Base-by-base conservation (phyloP, 2,888 invertebrate genomes). In the Aphodius granarius region DNA sequence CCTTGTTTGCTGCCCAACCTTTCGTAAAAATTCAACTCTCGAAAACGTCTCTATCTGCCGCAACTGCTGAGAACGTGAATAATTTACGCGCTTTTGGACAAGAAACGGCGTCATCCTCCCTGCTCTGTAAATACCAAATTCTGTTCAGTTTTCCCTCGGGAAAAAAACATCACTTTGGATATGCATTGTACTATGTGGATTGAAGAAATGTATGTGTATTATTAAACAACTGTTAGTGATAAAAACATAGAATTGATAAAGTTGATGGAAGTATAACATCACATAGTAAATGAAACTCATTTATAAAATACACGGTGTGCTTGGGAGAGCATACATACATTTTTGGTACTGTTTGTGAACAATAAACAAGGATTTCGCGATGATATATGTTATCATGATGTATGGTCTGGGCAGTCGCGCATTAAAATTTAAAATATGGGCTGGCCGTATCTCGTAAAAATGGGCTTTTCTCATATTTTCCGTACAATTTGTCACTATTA, bases 351-450 rank as follows among this genome's bases (percentile, higher is more conserved):
- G 68, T 68, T 68, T 68, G 68, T 21, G 68, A 22, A 68, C 22
- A 68, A 68, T 68, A 68, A 68, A 68, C 68, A 68, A 20, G 68
- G 21, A 68, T 22, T 20, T 43, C 43, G 16, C 66, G 66, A 19
- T 20, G 66, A 66, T 5, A 22, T 68, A 68, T 21, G 68, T 19
- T 68, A 68, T 43, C 43, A 43, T 20, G 20, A 19, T 68, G n/a
- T 68, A 68, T 22, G 68, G n/a, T 5, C 20, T 20, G 20, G 68
- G 21, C 20, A 68, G 68, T 22, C 21, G 22, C 21, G 68, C 68
- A 22, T 68, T 68, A 68, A 68, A 68, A 68, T 68, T 68, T 68
- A 68, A 68, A 68, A 68, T 68, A 68, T 22, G 68, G 22, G 2
- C 68, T 6, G 68, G 22, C 20, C 68, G 19, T 68, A 19, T 20